Conservation (phyloP, 2,113 vertebrate species). For the Clinocottus analis region DNA sequence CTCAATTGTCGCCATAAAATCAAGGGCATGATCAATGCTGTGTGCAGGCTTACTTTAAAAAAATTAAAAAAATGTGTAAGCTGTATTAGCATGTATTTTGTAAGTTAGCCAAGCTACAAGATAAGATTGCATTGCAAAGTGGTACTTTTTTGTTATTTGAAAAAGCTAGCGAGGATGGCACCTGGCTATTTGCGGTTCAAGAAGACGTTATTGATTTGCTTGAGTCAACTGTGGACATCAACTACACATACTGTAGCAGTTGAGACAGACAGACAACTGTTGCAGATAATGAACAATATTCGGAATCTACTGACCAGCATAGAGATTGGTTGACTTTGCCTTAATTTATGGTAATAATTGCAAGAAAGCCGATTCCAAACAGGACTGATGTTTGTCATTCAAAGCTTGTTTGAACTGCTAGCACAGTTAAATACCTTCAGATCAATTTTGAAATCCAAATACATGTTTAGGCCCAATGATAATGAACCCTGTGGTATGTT, state of each 20-base stretch:
- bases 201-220: not conserved
- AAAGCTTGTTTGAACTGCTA: not conserved
- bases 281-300: not conserved
- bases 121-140: not conserved
- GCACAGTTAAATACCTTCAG: not conserved
- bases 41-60: no score
- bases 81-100: not conserved
- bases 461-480: not conserved
- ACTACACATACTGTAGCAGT: not conserved
- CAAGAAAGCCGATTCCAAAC: not conserved
- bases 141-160: not conserved
- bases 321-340: not conserved
- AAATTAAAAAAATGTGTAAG: no score
- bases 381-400: not conserved
- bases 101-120: not conserved
- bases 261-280: not conserved
- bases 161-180: not conserved
- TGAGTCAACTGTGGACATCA: not conserved
- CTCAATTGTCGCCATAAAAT: not conserved
- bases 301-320: not conserved
- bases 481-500: not conserved
- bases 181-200: not conserved
- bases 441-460: not conserved
- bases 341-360: not conserved
- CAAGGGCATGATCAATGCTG: not conserved